Evolutionary conservation across 2,113 vertebrate genomes (phyloP), one percentile per base, ranked within the genome.

Genomic region (Paraplagusia blochii): DNA sequence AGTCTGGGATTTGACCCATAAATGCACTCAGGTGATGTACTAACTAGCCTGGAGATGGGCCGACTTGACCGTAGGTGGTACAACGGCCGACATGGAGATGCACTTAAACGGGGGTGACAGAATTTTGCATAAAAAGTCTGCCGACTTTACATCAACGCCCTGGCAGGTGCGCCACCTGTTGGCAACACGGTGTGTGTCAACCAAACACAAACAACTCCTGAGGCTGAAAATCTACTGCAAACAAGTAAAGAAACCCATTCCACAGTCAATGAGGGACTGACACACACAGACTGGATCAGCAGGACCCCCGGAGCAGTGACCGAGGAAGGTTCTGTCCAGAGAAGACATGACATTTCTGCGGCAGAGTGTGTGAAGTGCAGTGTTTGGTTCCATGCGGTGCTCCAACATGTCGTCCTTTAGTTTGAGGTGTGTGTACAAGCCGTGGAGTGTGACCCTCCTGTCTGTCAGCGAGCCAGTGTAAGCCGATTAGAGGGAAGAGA

Each of bases 401-500:
- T 87, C 76, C 82, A 83, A 86, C 80, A 86, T 85, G 82, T 86
- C 77, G 33, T 61, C 66, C 58, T 70, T 55, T 49, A 60, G 40
- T 40, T 63, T 38, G 71, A 66, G 57, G 57, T 57, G 81, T 67
- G 70, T 64, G 19, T 57, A 69, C 70, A 34, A 77, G 68, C 65
- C 61, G 63, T 67, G 64, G 65, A 83, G 82, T 79, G 78, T 72
- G 77, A 85, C 87, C 88, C 88, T 89, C 81, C 84, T 77, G 68
- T 76, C 86, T 70, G 83, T 87, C 74, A 66, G 50, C 14, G 39
- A 77, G 90, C 89, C 90, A 89, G 66, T 68, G 83, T 91, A 92
- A 90, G 90, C 90, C 81, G 87, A 91, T 92, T 91, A 90, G 80
- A 88, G 80, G 84, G 84, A 83, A 84, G 72, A 68, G 79, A 83